phyloP scores from a whole-genome alignment of 30 jellyfish, hydroid and myxozoan species.

The Aurelia aurita complex sp. Pacific region DNA sequence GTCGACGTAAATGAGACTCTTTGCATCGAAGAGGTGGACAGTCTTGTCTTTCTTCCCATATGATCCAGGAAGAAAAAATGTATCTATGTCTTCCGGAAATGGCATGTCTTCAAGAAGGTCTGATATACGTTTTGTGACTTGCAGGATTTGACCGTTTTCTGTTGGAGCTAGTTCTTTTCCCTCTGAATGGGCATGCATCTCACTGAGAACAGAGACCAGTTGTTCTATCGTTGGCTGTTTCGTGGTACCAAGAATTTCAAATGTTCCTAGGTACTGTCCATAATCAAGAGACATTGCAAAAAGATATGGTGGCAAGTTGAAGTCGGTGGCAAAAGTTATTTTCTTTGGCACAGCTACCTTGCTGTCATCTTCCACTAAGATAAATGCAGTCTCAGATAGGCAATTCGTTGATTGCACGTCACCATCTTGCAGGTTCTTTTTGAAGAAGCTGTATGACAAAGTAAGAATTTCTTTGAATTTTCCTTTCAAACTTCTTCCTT shows the following conservation, averaged over 20 bases:
- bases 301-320: constrained; percentile 56
- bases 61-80: constrained; percentile 66
- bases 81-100: background rate
- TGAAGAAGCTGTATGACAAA: constrained; percentile 10
- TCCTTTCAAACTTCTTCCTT: background rate
- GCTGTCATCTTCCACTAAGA: background rate
- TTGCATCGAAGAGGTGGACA: constrained; percentile 17
- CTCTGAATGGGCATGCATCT: background rate
- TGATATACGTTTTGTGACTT: constrained; percentile 14
- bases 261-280: constrained; percentile 43
- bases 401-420: background rate
- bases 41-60: constrained; percentile 6
- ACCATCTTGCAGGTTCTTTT: background rate
- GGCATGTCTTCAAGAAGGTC: constrained; percentile 11
- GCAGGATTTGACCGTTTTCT: constrained; percentile 14
- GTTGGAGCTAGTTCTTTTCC: constrained; percentile 39
- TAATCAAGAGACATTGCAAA: constrained; percentile 13
- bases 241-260: constrained; percentile 46
- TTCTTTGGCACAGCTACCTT: constrained; percentile 31
- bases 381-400: constrained; percentile 1
- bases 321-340: constrained; percentile 12
- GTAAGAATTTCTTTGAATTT: constrained; percentile 1
- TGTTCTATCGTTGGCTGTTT: constrained; percentile 29
- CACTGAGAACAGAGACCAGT: constrained; percentile 23
- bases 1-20: constrained; percentile 40